Conservation (phyloP, 2,113 vertebrate genomes). For the Tetraodon nigroviridis region DNA sequence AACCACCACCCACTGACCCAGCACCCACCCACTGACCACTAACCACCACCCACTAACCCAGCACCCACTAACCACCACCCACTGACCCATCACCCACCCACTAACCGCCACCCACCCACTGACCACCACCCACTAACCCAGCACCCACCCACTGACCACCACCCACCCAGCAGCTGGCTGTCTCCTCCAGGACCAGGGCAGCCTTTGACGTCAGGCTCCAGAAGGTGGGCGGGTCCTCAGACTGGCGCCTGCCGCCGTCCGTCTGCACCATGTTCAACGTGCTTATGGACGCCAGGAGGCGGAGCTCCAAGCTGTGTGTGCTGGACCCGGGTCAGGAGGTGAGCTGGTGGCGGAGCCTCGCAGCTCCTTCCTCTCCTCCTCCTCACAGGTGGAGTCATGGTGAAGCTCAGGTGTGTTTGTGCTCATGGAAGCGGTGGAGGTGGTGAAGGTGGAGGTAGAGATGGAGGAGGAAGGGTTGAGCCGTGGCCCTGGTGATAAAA, state of each 20-base stretch:
- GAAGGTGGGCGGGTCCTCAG: conserved; percentile 85
- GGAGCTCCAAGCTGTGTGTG: conserved; percentile 88
- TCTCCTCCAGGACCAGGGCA: conserved; percentile 83
- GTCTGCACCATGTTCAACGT: conserved; percentile 97
- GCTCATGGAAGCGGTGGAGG: too few relatives aligned
- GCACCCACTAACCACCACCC: too few relatives aligned
- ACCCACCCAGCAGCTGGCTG: not conserved
- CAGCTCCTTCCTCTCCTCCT: conserved; percentile 3
- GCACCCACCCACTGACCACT: too few relatives aligned
- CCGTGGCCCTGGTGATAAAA: conserved; percentile 36
- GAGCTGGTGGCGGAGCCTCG: not conserved
- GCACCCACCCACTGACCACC: too few relatives aligned
- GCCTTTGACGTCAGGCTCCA: conserved; percentile 91
- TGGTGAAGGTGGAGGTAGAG: too few relatives aligned
- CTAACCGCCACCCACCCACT: too few relatives aligned
- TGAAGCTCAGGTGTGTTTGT: conserved; percentile 46
- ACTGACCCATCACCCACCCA: too few relatives aligned
- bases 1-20: too few relatives aligned
- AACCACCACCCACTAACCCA: too few relatives aligned
- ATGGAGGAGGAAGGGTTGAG: conserved; percentile 13
- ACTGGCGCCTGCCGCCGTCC: conserved; percentile 80
- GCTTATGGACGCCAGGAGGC: conserved; percentile 91
- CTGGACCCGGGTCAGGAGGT: conserved; percentile 91
- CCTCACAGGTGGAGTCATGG: too few relatives aligned
- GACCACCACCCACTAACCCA: too few relatives aligned